phyloP scores from a whole-genome alignment of 2,888 invertebrate genomes.

The Prenolepis imparis region DNA sequence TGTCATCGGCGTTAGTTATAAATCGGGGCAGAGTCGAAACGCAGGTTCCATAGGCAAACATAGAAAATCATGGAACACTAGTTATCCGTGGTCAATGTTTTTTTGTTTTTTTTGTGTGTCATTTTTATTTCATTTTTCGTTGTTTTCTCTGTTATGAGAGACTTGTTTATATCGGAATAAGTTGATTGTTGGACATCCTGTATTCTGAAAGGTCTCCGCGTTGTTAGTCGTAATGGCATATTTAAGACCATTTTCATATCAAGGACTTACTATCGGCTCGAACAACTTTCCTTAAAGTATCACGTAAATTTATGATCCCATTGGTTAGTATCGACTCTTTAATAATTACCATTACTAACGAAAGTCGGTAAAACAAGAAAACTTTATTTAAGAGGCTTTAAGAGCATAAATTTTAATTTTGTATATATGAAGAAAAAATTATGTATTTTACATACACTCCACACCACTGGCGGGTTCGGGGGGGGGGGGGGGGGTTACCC shows the following conservation, averaged over 20 bases:
- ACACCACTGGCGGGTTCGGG: too few relatives aligned
- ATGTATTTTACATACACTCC: not conserved
- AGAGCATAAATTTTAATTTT: not conserved
- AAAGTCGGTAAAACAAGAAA: not conserved
- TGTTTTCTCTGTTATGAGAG: not conserved
- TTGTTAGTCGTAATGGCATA: not conserved
- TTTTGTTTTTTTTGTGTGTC: not conserved
- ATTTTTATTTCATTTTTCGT: conserved; percentile 44
- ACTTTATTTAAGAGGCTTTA: not conserved
- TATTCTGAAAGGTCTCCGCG: not conserved
- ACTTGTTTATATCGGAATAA: conserved; percentile 3
- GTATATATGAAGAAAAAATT: not conserved
- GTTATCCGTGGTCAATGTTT: conserved; percentile 31
- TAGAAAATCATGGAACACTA: conserved; percentile 61
- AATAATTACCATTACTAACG: not conserved
- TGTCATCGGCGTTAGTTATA: conserved; percentile 51
- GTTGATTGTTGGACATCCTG: not conserved
- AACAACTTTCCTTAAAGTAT: not conserved
- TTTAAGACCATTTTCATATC: not conserved
- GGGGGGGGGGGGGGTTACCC: too few relatives aligned
- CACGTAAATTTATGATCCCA: not conserved
- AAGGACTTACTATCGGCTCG: not conserved
- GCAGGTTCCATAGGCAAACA: conserved; percentile 42
- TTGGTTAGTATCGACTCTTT: not conserved
- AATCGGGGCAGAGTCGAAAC: conserved; percentile 52